phyloP scores from a whole-genome alignment of 2,113 vertebrate genomes.

The Pao palembangensis region DNA sequence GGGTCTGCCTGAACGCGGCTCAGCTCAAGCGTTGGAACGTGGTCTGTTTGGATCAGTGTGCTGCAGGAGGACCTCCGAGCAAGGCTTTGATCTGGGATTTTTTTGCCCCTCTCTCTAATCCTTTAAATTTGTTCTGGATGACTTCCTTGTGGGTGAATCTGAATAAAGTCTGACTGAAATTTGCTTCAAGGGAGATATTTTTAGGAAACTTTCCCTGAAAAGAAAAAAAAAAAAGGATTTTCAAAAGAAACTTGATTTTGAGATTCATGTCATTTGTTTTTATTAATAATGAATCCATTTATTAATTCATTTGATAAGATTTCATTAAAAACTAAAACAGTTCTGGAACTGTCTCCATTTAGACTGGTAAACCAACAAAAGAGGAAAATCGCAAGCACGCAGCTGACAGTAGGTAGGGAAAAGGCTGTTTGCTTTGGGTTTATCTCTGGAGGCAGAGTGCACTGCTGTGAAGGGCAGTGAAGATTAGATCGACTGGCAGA shows the following conservation, averaged over 20 bases:
- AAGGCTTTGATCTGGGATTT: slow-evolving; percentile 55
- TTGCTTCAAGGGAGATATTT: slow-evolving; percentile 13
- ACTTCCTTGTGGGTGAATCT: slow-evolving; percentile 25
- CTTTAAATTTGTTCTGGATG: slow-evolving; percentile 47
- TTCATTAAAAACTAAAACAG: too few species aligned
- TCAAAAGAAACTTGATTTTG: too few species aligned
- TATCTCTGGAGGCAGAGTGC: slow-evolving; percentile 17
- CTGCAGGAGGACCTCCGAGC: slow-evolving; percentile 39
- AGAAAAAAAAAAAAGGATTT: slow-evolving; percentile 9
- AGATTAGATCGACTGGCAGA: slow-evolving; percentile 37
- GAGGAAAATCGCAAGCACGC: neutral
- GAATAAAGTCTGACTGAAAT: slow-evolving; percentile 23
- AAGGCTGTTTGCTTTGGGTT: slow-evolving; percentile 17
- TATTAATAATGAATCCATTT: too few species aligned
- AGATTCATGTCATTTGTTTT: too few species aligned
- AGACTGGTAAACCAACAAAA: neutral
- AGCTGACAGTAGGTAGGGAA: slow-evolving; percentile 4
- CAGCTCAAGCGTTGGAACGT: neutral
- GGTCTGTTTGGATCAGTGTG: slow-evolving; percentile 22
- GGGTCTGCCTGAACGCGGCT: slow-evolving; percentile 32
- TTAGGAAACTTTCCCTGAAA: slow-evolving; percentile 3
- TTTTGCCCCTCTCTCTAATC: slow-evolving; percentile 35
- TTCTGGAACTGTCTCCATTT: too few species aligned
- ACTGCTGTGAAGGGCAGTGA: slow-evolving; percentile 15
- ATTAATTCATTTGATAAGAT: too few species aligned